Evolutionary conservation across 2,113 vertebrate genomes (phyloP).

Genomic region (Eudyptes chrysolophus): DNA sequence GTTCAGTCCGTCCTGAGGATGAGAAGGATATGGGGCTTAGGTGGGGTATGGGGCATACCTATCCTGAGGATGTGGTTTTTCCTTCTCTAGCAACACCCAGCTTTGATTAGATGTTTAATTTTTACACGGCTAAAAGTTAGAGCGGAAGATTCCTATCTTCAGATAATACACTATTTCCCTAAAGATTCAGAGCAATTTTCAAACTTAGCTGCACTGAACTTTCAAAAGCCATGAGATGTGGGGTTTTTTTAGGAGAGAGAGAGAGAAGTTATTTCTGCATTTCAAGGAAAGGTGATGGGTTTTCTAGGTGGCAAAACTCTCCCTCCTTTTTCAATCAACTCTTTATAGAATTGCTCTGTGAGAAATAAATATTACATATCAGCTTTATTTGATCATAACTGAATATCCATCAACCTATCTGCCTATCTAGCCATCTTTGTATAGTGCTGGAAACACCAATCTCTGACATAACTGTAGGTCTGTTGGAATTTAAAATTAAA

Average conservation of each 20-base stretch:
- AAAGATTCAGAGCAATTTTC: neutral
- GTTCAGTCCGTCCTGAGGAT: neutral
- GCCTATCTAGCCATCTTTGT: neutral
- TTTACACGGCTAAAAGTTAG: neutral
- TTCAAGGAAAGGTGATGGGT: neutral
- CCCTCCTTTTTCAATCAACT: neutral
- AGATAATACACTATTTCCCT: neutral
- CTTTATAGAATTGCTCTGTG: neutral
- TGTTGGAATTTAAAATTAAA: neutral
- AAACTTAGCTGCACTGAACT: neutral
- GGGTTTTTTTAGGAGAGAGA: neutral
- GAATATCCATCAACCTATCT: neutral
- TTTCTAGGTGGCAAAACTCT: neutral
- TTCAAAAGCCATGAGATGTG: neutral
- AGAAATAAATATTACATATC: neutral
- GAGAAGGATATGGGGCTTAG: neutral
- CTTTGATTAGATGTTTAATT: neutral
- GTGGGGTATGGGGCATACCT: neutral
- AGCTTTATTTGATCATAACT: neutral
- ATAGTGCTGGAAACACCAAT: neutral
- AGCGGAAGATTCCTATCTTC: neutral
- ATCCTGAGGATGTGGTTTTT: neutral
- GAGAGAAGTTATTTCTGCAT: neutral
- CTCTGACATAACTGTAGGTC: neutral
- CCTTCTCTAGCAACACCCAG: neutral